A percentile compares a stretch with the other conserved stretches of the same genome.
Conservation (phyloP, 2,888 invertebrate genomes). For the Coenonympha glycerion region DNA sequence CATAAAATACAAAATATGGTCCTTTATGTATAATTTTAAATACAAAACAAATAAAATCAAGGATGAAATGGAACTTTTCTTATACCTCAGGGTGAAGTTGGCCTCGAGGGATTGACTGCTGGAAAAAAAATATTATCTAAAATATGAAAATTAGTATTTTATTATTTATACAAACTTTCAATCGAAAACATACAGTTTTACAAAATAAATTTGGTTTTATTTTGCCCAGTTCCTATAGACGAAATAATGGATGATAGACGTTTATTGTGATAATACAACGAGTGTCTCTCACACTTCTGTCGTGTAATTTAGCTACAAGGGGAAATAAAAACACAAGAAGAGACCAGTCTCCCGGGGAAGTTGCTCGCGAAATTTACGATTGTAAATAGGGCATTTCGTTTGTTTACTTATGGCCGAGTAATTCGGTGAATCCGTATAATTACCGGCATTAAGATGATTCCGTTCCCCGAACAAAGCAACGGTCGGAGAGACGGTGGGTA, state of each 20-base stretch:
- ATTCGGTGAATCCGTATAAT: conserved; percentile 75
- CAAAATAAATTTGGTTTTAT: too few relatives aligned
- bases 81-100: too few relatives aligned
- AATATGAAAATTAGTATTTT: too few relatives aligned
- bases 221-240: too few relatives aligned
- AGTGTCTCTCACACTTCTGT: neutral
- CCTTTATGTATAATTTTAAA: too few relatives aligned
- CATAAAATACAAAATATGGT: too few relatives aligned
- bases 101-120: too few relatives aligned
- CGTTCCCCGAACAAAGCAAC: conserved; percentile 42
- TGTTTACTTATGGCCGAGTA: conserved; percentile 75
- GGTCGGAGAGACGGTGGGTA: neutral
- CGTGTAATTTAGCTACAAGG: conserved; percentile 3
- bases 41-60: too few relatives aligned
- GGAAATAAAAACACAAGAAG: conserved; percentile 18
- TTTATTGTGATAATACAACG: conserved; percentile 3
- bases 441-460: conserved; percentile 75
- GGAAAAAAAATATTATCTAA: too few relatives aligned
- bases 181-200: neutral
- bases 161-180: too few relatives aligned
- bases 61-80: too few relatives aligned
- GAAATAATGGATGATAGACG: too few relatives aligned
- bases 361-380: conserved; percentile 60
- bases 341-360: conserved; percentile 31
- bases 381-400: conserved; percentile 70